phyloP scores from a whole-genome alignment of 2,888 invertebrate species.

The Acanthococcus lagerstroemiae region DNA sequence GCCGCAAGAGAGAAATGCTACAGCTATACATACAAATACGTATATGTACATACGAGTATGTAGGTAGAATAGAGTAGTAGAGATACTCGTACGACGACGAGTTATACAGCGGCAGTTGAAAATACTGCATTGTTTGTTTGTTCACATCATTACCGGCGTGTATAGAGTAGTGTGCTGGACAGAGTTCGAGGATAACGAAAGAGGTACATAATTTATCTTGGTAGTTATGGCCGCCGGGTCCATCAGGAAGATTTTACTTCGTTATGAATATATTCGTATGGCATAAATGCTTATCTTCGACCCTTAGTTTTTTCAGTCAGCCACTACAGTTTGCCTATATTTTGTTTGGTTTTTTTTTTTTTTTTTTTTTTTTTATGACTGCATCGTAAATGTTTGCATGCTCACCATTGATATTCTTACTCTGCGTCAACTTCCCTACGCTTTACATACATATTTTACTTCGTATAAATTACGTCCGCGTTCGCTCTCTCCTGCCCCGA shows the following conservation, averaged over 20 bases:
- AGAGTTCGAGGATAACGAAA: not conserved
- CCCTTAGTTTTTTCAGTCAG: not conserved
- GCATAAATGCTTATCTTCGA: not conserved
- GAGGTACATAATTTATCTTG: not conserved
- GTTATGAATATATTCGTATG: not conserved
- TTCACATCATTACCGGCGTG: not conserved
- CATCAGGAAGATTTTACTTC: not conserved
- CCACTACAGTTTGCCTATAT: not conserved
- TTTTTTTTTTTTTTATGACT: too few relatives aligned
- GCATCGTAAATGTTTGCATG: too few relatives aligned
- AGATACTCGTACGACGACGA: too few relatives aligned
- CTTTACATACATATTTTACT: not conserved
- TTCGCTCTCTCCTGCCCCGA: not conserved
- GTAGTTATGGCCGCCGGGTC: not conserved
- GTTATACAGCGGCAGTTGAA: too few relatives aligned
- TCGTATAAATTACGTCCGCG: not conserved
- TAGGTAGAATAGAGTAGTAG: too few relatives aligned
- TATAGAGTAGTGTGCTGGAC: not conserved
- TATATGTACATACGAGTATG: too few relatives aligned
- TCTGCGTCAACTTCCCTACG: not conserved
- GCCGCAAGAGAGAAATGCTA: not conserved
- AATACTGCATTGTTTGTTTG: too few relatives aligned
- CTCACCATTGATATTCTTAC: not conserved
- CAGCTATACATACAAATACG: not conserved
- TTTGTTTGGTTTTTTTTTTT: too few relatives aligned